Evolutionary conservation across 1,140 invertebrate genomes (phyloP).

Genomic region (Sycophaga agraensis): DNA sequence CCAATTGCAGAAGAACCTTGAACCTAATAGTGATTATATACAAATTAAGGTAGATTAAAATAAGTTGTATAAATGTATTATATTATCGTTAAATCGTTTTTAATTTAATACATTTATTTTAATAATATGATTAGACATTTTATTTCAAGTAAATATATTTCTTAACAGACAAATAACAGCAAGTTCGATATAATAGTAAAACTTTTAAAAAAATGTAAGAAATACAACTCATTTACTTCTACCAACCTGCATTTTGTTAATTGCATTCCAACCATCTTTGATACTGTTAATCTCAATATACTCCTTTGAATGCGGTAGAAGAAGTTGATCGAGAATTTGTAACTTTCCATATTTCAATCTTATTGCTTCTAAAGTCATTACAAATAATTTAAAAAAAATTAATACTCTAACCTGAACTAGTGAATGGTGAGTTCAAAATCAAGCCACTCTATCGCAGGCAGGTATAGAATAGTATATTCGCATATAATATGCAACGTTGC

Average conservation of each 20-base stretch:
- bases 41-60: background rate
- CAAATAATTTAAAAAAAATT: slow-evolving; percentile 7
- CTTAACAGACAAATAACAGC: background rate
- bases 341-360: slow-evolving; percentile 75
- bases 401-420: no score
- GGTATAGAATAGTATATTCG: no score
- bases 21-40: slow-evolving; percentile 57
- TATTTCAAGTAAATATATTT: background rate
- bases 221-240: no score
- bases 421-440: no score
- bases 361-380: slow-evolving; percentile 78
- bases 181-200: background rate
- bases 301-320: slow-evolving; percentile 77
- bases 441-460: no score
- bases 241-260: slow-evolving; percentile 93
- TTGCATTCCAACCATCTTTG: slow-evolving; percentile 92
- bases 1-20: slow-evolving; percentile 94
- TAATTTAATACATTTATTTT: background rate
- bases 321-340: slow-evolving; percentile 86
- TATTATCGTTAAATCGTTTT: background rate
- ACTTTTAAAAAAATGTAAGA: no score
- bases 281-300: slow-evolving; percentile 81
- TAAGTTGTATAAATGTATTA: background rate
- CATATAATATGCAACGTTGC: no score
- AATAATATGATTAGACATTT: background rate